Evolutionary conservation across 2,113 vertebrate genomes (phyloP).

Genomic region (Amazona guildingii): DNA sequence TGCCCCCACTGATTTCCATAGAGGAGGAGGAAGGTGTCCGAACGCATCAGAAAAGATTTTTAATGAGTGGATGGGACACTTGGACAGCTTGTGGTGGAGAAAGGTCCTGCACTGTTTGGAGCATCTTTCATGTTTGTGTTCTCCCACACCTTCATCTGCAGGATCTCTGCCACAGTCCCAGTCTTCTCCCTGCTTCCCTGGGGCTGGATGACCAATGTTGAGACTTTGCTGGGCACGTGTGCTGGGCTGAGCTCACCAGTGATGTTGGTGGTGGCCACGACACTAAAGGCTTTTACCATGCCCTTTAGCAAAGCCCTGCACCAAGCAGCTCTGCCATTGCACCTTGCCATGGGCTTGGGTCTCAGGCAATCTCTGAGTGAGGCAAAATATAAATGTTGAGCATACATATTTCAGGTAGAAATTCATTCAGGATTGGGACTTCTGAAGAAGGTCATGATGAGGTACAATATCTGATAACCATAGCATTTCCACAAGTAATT

Average conservation of each 20-base stretch:
- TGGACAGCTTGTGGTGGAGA: background rate
- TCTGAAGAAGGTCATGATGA: background rate
- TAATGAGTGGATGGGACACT: background rate
- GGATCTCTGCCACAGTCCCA: background rate
- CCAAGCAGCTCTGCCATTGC: background rate
- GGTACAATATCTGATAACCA: background rate
- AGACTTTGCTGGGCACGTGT: background rate
- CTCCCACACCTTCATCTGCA: background rate
- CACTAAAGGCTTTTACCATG: background rate
- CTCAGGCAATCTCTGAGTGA: background rate
- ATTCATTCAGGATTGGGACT: background rate
- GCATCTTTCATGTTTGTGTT: background rate
- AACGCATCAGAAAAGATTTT: background rate
- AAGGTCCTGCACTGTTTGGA: background rate
- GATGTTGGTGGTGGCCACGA: background rate
- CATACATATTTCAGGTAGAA: background rate
- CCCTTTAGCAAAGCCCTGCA: background rate
- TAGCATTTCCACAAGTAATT: background rate
- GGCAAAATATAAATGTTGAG: no score
- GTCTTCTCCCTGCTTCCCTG: rapidly evolving
- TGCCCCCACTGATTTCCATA: background rate
- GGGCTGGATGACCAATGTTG: rapidly evolving
- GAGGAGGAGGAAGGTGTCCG: background rate
- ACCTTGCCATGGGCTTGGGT: background rate
- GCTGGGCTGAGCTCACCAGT: background rate